These are phyloP conservation scores for Cephus pygmeus DNA, from an alignment of 2,888 invertebrate species.

Conservation along the genomic window DNA sequence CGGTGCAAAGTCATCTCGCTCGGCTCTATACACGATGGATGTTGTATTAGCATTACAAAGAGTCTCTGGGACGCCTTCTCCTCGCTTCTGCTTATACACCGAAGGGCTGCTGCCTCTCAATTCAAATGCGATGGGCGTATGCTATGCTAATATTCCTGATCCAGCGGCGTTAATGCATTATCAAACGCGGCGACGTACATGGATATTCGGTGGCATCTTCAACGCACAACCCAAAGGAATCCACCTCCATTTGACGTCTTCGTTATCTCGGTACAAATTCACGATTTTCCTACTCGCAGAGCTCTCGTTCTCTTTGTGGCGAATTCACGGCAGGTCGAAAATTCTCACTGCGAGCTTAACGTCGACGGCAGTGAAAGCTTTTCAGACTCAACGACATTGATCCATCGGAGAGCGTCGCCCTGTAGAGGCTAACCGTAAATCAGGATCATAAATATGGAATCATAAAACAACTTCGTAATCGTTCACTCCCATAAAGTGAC, in stretches of 20 bases:
- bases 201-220: conserved; percentile 9
- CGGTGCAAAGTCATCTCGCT: conserved; percentile 29
- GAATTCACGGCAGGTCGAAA: too few species aligned
- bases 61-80: conserved; percentile 63
- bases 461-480: conserved; percentile 12
- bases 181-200: conserved; percentile 53
- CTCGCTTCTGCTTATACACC: conserved; percentile 58
- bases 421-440: too few species aligned
- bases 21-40: conserved; percentile 51
- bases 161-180: conserved; percentile 65
- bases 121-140: conserved; percentile 66
- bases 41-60: conserved; percentile 66
- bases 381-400: too few species aligned
- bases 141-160: conserved; percentile 64
- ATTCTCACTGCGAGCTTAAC: too few species aligned
- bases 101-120: conserved; percentile 52
- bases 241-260: conserved; percentile 4
- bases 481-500: conserved; percentile 15
- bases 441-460: conserved; percentile 15
- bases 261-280: neutral
- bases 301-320: too few species aligned
- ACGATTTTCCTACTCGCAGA: too few species aligned
- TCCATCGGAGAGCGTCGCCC: too few species aligned
- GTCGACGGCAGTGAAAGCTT: too few species aligned
- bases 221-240: neutral